These are phyloP conservation scores for Oncorhynchus keta DNA, from an alignment of 2,113 vertebrate genomes.

Conservation along the genomic window DNA sequence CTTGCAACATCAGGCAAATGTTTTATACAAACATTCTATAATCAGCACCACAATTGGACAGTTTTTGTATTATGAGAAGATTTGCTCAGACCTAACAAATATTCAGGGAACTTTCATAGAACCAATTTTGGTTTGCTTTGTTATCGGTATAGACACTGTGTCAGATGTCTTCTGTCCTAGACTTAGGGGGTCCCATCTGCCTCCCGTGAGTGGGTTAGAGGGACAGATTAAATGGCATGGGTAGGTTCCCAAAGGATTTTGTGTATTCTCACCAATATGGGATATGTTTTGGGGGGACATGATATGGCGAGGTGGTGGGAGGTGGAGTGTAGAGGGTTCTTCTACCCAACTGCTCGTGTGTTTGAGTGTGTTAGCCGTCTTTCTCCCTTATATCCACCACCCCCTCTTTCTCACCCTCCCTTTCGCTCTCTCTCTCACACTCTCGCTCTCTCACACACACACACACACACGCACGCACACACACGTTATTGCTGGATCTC, in stretches of 20 bases:
- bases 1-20: too few relatives aligned
- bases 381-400: conserved; percentile 8
- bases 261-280: conserved; percentile 10
- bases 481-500: background rate
- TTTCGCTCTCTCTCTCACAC: background rate
- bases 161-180: conserved; percentile 48
- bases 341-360: background rate
- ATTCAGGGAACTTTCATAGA: too few relatives aligned
- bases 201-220: conserved; percentile 60
- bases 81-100: too few relatives aligned
- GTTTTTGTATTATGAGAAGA: too few relatives aligned
- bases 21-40: too few relatives aligned
- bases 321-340: background rate
- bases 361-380: conserved; percentile 26
- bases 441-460: background rate
- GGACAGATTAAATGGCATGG: conserved; percentile 69
- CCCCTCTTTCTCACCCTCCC: background rate
- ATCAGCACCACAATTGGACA: too few relatives aligned
- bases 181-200: conserved; percentile 66
- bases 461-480: background rate
- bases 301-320: background rate
- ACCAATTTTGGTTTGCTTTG: conserved; percentile 21
- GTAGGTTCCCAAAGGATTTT: conserved; percentile 58
- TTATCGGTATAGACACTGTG: conserved; percentile 41
- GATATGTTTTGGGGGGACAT: too few relatives aligned